Conservation (phyloP, 1,140 invertebrate species). For the Trichonephila inaurata region DNA sequence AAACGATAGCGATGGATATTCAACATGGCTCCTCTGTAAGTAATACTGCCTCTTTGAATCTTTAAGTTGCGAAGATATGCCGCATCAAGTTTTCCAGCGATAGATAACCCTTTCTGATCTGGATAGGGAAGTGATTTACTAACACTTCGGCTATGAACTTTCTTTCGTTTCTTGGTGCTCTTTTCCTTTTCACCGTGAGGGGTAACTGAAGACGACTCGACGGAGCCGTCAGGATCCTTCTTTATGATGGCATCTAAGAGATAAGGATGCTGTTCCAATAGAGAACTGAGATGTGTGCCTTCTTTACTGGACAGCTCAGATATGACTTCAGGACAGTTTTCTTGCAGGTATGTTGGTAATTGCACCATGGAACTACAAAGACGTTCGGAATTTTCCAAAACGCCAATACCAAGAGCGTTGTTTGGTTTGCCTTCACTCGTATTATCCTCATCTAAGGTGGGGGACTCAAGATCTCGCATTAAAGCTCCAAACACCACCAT, state of each 20-base stretch:
- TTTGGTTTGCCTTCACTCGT: constrained; percentile 40
- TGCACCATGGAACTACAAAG: constrained; percentile 89
- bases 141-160: background rate
- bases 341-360: constrained; percentile 88
- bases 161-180: constrained; percentile 41
- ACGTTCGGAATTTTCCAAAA: constrained; percentile 79
- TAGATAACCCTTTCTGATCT: background rate
- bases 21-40: constrained; percentile 90
- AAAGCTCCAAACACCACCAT: constrained; percentile 92
- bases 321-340: constrained; percentile 74
- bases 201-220: background rate
- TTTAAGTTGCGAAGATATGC: constrained; percentile 77
- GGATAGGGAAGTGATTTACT: background rate
- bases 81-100: constrained; percentile 44
- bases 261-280: constrained; percentile 78
- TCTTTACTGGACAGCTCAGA: constrained; percentile 77
- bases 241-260: constrained; percentile 75
- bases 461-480: constrained; percentile 88
- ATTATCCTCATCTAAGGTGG: constrained; percentile 26
- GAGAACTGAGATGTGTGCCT: constrained; percentile 77
- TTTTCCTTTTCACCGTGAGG: constrained; percentile 19
- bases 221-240: constrained; percentile 34
- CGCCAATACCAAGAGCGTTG: constrained; percentile 21
- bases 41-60: constrained; percentile 82
- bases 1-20: constrained; percentile 89